Evolutionary conservation across 2,797 vertebrate genomes (phyloP).

Genomic region (Mus caroli): DNA sequence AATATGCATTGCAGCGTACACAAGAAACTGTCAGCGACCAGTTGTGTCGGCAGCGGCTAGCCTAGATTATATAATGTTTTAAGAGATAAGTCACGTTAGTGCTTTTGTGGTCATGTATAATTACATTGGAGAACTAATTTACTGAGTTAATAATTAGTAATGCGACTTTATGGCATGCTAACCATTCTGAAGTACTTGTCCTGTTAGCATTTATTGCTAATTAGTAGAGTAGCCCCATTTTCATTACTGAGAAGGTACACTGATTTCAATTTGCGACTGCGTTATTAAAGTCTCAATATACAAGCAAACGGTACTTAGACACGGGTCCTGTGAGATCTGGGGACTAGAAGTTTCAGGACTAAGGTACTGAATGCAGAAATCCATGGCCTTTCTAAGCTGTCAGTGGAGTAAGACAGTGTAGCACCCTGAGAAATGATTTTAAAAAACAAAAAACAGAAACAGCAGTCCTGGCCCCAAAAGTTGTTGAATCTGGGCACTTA

Average conservation of each 20-base stretch:
- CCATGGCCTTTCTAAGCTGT: background rate
- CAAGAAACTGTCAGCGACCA: background rate
- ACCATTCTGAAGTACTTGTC: constrained; percentile 53
- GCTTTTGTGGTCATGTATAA: constrained; percentile 32
- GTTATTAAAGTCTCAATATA: background rate
- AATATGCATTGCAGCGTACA: background rate
- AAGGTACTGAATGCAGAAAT: background rate
- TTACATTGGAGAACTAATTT: constrained; percentile 24
- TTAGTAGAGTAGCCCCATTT: background rate
- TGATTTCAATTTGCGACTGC: background rate
- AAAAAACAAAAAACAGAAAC: background rate
- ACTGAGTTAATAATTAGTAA: constrained; percentile 55
- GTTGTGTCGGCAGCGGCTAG: background rate
- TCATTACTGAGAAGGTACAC: background rate
- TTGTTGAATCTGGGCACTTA: background rate
- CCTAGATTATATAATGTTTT: background rate
- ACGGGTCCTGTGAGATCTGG: background rate
- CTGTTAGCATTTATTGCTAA: constrained; percentile 17
- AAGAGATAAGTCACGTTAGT: constrained; percentile 34
- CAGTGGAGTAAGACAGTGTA: background rate
- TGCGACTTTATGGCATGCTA: constrained; percentile 14
- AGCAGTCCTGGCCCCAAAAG: background rate
- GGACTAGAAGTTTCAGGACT: background rate
- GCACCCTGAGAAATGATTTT: background rate
- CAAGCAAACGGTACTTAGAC: background rate